Percentiles rank a stretch among this genome's conserved stretches.
Evolutionary conservation across 2,113 vertebrate species (phyloP).

Genomic region (Rhynchomys soricoides): DNA sequence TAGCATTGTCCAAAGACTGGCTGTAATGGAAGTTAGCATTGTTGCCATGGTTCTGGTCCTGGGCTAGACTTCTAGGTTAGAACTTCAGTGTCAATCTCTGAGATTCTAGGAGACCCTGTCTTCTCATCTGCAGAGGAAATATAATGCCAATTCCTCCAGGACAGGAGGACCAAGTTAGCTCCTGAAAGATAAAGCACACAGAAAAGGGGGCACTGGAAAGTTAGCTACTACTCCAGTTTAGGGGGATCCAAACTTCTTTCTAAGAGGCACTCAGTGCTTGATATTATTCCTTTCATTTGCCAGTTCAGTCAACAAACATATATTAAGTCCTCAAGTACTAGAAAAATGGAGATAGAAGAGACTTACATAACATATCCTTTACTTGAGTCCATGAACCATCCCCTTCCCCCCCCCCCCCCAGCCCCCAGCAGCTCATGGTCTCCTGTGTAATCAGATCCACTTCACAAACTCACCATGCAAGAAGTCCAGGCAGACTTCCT

Average conservation of each 20-base stretch:
- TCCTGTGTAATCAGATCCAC: not conserved
- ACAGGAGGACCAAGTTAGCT: not conserved
- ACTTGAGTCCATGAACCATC: not conserved
- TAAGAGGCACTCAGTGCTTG: not conserved
- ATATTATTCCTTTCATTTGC: not conserved
- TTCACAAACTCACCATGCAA: not conserved
- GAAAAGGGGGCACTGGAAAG: not conserved
- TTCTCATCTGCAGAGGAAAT: not conserved
- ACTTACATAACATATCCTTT: not conserved
- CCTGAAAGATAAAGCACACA: not conserved
- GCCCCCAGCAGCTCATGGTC: not conserved
- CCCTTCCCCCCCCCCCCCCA: too few species aligned
- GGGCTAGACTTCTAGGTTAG: not conserved
- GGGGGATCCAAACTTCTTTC: not conserved
- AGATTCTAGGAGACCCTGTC: not conserved
- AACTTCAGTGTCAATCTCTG: not conserved
- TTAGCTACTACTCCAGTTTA: not conserved
- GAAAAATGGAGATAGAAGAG: not conserved
- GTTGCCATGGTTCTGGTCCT: not conserved
- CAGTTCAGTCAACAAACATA: slow-evolving; percentile 1
- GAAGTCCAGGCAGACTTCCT: slow-evolving; percentile 31
- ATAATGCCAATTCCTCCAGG: not conserved
- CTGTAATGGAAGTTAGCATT: not conserved
- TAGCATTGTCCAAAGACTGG: not conserved
- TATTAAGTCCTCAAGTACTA: not conserved